A percentile compares a stretch with the other conserved stretches of the same genome.
These are phyloP conservation scores for Anaspis maculata DNA, from an alignment of 2,888 invertebrate genomes.

Conservation along the genomic window DNA sequence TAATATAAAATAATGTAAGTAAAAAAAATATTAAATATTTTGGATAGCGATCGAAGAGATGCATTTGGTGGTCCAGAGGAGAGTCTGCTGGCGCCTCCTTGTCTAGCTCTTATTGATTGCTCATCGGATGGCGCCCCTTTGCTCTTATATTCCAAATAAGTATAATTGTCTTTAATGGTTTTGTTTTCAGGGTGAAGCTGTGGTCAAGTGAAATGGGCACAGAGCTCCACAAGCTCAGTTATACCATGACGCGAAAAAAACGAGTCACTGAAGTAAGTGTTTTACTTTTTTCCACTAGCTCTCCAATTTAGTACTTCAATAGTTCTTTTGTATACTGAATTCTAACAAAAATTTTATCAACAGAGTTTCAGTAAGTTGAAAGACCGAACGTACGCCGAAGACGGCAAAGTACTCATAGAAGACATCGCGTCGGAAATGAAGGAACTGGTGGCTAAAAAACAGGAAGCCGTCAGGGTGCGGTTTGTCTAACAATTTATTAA, in stretches of 20 bases:
- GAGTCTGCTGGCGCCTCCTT: slow-evolving; percentile 12
- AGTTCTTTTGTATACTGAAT: too few species aligned
- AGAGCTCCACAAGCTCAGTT: slow-evolving; percentile 66
- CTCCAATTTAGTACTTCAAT: too few species aligned
- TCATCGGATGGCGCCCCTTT: slow-evolving; percentile 2
- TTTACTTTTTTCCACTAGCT: neutral
- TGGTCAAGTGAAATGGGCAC: slow-evolving; percentile 72
- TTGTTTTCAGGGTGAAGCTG: slow-evolving; percentile 54
- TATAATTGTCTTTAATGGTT: slow-evolving; percentile 1
- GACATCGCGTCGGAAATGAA: slow-evolving; percentile 75
- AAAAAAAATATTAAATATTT: too few species aligned
- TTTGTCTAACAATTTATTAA: slow-evolving; percentile 1
- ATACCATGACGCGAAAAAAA: slow-evolving; percentile 66
- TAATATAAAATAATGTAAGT: too few species aligned
- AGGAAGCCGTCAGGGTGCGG: slow-evolving; percentile 70
- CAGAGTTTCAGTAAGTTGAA: slow-evolving; percentile 28
- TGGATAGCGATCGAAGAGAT: neutral
- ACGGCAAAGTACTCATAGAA: slow-evolving; percentile 62
- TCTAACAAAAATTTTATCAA: too few species aligned
- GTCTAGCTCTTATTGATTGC: slow-evolving; percentile 16
- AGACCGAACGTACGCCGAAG: slow-evolving; percentile 21
- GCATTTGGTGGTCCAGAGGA: slow-evolving; percentile 8
- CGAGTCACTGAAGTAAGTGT: slow-evolving; percentile 61
- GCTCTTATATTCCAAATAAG: neutral
- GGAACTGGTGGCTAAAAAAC: slow-evolving; percentile 77